Evolutionary conservation across 2,888 invertebrate genomes (phyloP).

Genomic region (Leucoptera coffeella): DNA sequence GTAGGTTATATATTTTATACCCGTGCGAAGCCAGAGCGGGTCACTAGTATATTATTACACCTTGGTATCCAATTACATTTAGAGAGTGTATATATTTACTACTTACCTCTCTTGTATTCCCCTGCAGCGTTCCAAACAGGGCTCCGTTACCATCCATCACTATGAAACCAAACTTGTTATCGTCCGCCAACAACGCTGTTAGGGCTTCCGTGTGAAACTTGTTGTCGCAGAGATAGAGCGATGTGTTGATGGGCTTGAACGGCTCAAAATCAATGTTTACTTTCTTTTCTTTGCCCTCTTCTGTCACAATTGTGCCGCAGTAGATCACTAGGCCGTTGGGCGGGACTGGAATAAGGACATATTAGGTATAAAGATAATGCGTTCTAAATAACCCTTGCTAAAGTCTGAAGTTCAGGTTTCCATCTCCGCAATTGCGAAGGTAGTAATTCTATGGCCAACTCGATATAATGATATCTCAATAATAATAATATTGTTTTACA

Average conservation of each 20-base stretch:
- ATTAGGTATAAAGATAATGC: no score
- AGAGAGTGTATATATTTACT: no score
- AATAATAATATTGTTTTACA: no score
- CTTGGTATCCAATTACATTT: no score
- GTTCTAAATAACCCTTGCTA: no score
- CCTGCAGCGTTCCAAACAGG: slow-evolving; percentile 96
- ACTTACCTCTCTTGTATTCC: slow-evolving; percentile 72
- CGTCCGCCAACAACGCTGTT: slow-evolving; percentile 93
- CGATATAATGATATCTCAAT: no score
- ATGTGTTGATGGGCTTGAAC: slow-evolving; percentile 99
- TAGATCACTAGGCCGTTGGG: slow-evolving; percentile 99
- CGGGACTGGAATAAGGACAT: slow-evolving; percentile 83
- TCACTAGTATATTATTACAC: no score
- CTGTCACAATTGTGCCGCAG: slow-evolving; percentile 99
- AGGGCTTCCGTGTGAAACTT: slow-evolving; percentile 97
- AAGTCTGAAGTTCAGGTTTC: no score
- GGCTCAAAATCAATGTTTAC: slow-evolving; percentile 98
- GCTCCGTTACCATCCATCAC: slow-evolving; percentile 99
- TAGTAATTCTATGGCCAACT: no score
- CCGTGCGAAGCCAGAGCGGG: no score
- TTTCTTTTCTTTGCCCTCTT: slow-evolving; percentile 99
- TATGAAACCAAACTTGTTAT: slow-evolving; percentile 99
- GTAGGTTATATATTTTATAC: no score
- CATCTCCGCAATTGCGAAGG: no score
- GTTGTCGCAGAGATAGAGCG: slow-evolving; percentile 98